Conservation (phyloP, 2,113 vertebrate species). For the Passer montanus region DNA sequence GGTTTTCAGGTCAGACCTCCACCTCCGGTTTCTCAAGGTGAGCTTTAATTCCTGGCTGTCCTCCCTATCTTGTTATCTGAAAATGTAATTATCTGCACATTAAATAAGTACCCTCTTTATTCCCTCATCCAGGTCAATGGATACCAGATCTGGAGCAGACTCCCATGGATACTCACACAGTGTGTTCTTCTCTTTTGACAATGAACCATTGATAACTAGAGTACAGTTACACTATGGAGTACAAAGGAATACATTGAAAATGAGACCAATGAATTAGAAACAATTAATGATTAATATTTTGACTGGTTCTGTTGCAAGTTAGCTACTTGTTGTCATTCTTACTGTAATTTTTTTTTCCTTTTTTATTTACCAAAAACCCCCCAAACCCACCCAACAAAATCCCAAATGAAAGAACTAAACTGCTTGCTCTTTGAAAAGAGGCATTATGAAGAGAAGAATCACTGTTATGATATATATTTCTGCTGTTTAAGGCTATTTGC, state of each 20-base stretch:
- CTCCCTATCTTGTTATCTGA: neutral
- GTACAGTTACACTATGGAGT: neutral
- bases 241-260: neutral
- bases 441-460: neutral
- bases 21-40: neutral
- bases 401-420: neutral
- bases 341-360: neutral
- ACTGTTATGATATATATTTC: neutral
- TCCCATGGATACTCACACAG: neutral
- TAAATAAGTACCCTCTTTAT: neutral
- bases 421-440: neutral
- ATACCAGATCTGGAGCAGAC: neutral
- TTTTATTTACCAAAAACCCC: neutral
- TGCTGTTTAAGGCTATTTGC: neutral
- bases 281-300: neutral
- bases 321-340: neutral
- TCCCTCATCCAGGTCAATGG: neutral
- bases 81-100: neutral
- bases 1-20: neutral
- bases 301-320: neutral
- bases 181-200: neutral
- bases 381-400: neutral
- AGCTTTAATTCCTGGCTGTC: neutral
- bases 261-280: neutral
- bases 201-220: neutral